Evolutionary conservation across 1,140 invertebrate species (phyloP).

Genomic region (Cardiocondyla obscurior): DNA sequence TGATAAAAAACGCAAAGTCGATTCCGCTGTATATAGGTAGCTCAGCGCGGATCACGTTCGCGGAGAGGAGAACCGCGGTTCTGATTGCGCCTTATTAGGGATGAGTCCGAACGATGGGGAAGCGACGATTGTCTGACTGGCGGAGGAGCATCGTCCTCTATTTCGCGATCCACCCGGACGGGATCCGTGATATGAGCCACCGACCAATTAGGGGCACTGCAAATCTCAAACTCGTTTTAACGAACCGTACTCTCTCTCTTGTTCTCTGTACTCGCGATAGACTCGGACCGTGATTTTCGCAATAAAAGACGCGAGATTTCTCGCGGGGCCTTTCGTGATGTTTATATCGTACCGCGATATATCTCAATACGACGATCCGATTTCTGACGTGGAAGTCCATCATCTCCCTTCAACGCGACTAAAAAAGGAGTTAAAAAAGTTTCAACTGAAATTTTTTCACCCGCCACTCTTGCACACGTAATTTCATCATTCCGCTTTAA

Average conservation of each 20-base stretch:
- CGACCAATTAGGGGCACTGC: slow-evolving; percentile 75
- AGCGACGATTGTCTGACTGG: slow-evolving; percentile 68
- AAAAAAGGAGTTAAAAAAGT: slow-evolving; percentile 16
- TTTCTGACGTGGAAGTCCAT: background rate
- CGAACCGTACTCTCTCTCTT: slow-evolving; percentile 3
- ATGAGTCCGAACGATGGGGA: slow-evolving; percentile 55
- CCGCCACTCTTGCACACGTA: background rate
- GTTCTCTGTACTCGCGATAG: slow-evolving; percentile 39
- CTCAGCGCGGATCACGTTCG: background rate
- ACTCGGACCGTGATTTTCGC: slow-evolving; percentile 7
- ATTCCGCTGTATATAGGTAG: slow-evolving; percentile 19
- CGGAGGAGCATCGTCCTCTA: slow-evolving; percentile 72
- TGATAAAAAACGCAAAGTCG: background rate
- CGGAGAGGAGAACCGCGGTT: slow-evolving; percentile 59
- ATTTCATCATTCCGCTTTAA: slow-evolving; percentile 11
- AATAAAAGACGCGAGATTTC: background rate
- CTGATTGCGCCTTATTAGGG: slow-evolving; percentile 76
- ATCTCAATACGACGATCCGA: slow-evolving; percentile 3
- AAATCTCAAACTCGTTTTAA: slow-evolving; percentile 69
- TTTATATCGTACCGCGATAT: slow-evolving; percentile 13
- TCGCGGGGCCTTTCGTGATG: background rate
- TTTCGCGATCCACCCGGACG: slow-evolving; percentile 62
- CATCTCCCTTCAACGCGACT: background rate
- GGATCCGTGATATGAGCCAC: slow-evolving; percentile 60
- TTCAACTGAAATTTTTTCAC: background rate